Conservation (phyloP, 2,888 invertebrate species). For the Tethea ocularis region DNA sequence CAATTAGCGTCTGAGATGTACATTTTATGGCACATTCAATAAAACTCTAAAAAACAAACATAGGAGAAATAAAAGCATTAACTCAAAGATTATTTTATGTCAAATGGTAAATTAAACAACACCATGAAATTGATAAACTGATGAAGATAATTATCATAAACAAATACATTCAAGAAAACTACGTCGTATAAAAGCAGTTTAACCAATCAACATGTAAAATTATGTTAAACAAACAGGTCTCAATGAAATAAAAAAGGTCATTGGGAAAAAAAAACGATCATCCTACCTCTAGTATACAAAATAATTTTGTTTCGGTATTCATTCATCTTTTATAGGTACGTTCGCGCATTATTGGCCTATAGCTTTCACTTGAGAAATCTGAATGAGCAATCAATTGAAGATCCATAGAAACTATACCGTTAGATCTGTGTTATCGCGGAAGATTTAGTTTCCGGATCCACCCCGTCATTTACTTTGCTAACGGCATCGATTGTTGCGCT, state of each 20-base stretch:
- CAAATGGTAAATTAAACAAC: neutral
- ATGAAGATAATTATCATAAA: too few species aligned
- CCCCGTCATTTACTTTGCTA: constrained; percentile 72
- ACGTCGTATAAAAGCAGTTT: too few species aligned
- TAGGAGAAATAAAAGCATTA: neutral
- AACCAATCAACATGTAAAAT: too few species aligned
- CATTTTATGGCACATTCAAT: constrained; percentile 4
- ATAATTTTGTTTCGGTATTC: too few species aligned
- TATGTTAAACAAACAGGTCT: too few species aligned
- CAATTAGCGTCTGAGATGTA: constrained; percentile 8
- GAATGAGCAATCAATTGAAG: constrained; percentile 8
- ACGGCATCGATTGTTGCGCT: constrained; percentile 63
- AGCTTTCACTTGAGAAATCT: neutral
- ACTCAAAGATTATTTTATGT: neutral
- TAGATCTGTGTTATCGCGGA: constrained; percentile 5
- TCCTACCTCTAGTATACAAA: too few species aligned
- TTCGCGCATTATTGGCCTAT: neutral
- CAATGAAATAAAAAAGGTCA: too few species aligned
- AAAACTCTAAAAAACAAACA: neutral
- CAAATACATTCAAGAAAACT: too few species aligned
- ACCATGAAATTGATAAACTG: neutral
- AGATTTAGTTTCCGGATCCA: constrained; percentile 60
- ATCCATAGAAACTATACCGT: constrained; percentile 1
- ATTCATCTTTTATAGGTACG: too few species aligned
- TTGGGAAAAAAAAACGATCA: too few species aligned